Conservation (phyloP, 1,140 invertebrate species). For the Zaprionus tsacasi region DNA sequence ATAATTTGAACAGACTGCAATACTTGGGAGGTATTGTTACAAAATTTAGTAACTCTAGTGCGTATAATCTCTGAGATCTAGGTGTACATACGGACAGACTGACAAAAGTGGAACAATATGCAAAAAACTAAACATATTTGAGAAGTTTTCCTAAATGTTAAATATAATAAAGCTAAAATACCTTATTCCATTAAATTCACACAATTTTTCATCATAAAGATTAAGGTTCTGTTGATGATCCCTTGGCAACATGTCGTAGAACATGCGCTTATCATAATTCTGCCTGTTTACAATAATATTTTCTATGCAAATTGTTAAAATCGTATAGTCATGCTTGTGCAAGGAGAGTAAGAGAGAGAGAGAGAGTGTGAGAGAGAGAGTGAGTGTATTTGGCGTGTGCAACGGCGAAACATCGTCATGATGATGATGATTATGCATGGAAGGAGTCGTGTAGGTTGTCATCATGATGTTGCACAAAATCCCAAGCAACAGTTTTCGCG, state of each 20-base stretch:
- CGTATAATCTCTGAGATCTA: too few relatives aligned
- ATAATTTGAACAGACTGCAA: too few relatives aligned
- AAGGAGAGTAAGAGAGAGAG: background rate
- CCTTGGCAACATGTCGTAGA: constrained; percentile 1
- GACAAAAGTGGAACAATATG: too few relatives aligned
- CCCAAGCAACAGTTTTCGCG: constrained; percentile 21
- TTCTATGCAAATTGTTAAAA: constrained; percentile 40
- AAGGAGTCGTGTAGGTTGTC: constrained; percentile 18
- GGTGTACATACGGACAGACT: too few relatives aligned
- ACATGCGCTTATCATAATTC: constrained; percentile 10
- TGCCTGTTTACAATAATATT: constrained; percentile 2
- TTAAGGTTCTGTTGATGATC: background rate
- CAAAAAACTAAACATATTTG: too few relatives aligned
- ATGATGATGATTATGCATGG: background rate
- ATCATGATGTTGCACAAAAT: constrained; percentile 41
- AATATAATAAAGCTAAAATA: too few relatives aligned
- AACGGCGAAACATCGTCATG: constrained; percentile 27
- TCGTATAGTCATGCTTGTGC: constrained; percentile 16
- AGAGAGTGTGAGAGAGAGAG: background rate
- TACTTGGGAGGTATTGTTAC: too few relatives aligned
- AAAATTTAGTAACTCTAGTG: too few relatives aligned
- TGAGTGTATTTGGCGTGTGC: constrained; percentile 10
- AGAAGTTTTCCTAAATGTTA: too few relatives aligned
- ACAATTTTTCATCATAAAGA: background rate
- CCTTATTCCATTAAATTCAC: background rate